phyloP scores from a whole-genome alignment of 2,888 invertebrate species.

The Sphinx pinastri region DNA sequence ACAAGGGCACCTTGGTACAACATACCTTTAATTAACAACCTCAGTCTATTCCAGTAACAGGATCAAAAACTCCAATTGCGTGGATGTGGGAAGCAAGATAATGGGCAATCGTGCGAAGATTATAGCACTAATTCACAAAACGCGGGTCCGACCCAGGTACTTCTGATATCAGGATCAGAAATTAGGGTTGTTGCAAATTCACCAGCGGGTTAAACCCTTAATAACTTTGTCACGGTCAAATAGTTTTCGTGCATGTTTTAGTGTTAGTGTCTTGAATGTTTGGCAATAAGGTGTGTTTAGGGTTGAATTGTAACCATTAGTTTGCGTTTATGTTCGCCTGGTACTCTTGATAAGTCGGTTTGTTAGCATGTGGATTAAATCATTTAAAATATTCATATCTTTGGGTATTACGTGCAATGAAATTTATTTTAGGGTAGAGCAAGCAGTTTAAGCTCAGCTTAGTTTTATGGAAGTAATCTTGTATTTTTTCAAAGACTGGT shows the following conservation, averaged over 20 bases:
- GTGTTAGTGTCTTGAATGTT: conserved; percentile 20
- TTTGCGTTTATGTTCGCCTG: conserved; percentile 29
- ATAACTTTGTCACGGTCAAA: conserved; percentile 29
- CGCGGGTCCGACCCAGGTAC: conserved; percentile 27
- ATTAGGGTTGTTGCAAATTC: conserved; percentile 43
- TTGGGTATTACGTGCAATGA: too few relatives aligned
- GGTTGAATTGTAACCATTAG: conserved; percentile 7
- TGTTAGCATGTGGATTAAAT: background rate
- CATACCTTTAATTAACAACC: conserved; percentile 52
- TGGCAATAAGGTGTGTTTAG: conserved; percentile 22
- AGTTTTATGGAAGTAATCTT: too few relatives aligned
- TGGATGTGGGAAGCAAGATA: conserved; percentile 49
- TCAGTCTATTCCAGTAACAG: conserved; percentile 45
- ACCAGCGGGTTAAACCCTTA: conserved; percentile 33
- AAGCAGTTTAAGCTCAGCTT: too few relatives aligned
- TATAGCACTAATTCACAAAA: conserved; percentile 47
- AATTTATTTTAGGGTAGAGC: too few relatives aligned
- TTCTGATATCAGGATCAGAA: conserved; percentile 42
- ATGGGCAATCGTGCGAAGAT: conserved; percentile 51
- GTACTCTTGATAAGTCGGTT: conserved; percentile 37
- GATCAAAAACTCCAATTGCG: conserved; percentile 62
- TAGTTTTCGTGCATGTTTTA: conserved; percentile 27
- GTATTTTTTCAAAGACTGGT: too few relatives aligned
- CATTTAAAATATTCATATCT: background rate
- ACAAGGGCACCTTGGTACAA: conserved; percentile 40